Conservation (phyloP, 2,113 vertebrate genomes). For the Hippoglossus stenolepis region DNA sequence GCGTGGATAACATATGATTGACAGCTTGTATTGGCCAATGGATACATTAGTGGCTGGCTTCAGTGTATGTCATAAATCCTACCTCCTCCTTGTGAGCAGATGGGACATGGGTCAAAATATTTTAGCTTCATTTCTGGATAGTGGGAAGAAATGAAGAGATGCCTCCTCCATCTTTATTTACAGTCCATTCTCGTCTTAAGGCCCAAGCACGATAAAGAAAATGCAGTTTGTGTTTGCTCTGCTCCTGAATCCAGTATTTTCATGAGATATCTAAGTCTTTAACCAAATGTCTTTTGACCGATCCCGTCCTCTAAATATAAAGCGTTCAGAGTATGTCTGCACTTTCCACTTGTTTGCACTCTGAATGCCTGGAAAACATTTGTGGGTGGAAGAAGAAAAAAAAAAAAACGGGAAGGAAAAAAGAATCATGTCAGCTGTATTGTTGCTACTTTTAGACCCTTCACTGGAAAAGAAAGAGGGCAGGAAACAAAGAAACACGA, state of each 20-base stretch:
- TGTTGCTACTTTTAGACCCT: slow-evolving; percentile 62
- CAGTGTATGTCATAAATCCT: too few relatives aligned
- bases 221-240: too few relatives aligned
- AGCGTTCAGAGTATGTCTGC: background rate
- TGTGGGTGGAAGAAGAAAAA: slow-evolving; percentile 2
- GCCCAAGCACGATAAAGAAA: too few relatives aligned
- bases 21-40: too few relatives aligned
- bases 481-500: slow-evolving; percentile 37
- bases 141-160: too few relatives aligned
- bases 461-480: slow-evolving; percentile 42
- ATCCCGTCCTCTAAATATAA: background rate
- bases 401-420: slow-evolving; percentile 15
- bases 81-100: too few relatives aligned
- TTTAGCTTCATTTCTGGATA: too few relatives aligned
- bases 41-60: too few relatives aligned
- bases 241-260: background rate
- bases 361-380: slow-evolving; percentile 56
- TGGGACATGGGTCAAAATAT: too few relatives aligned
- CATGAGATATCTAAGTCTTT: background rate
- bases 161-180: too few relatives aligned
- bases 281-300: background rate
- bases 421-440: slow-evolving; percentile 43
- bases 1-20: too few relatives aligned
- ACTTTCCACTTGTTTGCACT: slow-evolving; percentile 41
- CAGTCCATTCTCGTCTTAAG: too few relatives aligned